These are phyloP conservation scores for Ceratoteleas bidentatus DNA, from an alignment of 1,140 invertebrate species.

Conservation along the genomic window DNA sequence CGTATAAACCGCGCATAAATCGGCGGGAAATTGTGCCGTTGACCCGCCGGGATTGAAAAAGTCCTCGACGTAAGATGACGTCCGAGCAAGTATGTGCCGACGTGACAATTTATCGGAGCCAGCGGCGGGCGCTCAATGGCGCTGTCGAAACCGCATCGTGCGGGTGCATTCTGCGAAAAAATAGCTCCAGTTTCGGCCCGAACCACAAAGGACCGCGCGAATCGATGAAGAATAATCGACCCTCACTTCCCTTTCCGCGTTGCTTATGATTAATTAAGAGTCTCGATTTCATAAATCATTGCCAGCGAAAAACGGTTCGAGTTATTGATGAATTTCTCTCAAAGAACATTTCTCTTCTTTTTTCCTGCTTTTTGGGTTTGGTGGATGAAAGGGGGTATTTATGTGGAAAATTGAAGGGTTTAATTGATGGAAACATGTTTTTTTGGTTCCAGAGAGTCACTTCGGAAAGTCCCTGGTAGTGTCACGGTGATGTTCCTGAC, in stretches of 20 bases:
- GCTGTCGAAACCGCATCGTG: conserved; percentile 15
- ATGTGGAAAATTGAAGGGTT: too few species aligned
- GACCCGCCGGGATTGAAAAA: conserved; percentile 14
- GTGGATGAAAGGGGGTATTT: too few species aligned
- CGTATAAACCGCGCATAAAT: neutral
- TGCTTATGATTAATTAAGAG: neutral
- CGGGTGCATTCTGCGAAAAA: conserved; percentile 29
- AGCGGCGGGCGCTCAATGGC: conserved; percentile 23
- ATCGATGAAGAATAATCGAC: conserved; percentile 26
- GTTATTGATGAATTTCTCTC: neutral
- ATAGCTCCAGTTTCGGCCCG: conserved; percentile 31
- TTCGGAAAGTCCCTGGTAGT: neutral
- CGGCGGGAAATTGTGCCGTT: neutral
- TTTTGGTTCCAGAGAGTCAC: conserved; percentile 22
- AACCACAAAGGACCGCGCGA: neutral
- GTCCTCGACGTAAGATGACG: conserved; percentile 10
- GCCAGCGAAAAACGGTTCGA: neutral
- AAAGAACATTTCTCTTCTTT: neutral
- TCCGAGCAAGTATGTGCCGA: conserved; percentile 19
- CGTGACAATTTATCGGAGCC: conserved; percentile 41
- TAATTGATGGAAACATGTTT: conserved; percentile 1
- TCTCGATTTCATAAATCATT: neutral
- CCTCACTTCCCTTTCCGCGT: too few species aligned
- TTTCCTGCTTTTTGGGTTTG: too few species aligned
- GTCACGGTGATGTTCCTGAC: conserved; percentile 22